Conservation (phyloP, 2,113 vertebrate genomes). For the Hystrix cristata region DNA sequence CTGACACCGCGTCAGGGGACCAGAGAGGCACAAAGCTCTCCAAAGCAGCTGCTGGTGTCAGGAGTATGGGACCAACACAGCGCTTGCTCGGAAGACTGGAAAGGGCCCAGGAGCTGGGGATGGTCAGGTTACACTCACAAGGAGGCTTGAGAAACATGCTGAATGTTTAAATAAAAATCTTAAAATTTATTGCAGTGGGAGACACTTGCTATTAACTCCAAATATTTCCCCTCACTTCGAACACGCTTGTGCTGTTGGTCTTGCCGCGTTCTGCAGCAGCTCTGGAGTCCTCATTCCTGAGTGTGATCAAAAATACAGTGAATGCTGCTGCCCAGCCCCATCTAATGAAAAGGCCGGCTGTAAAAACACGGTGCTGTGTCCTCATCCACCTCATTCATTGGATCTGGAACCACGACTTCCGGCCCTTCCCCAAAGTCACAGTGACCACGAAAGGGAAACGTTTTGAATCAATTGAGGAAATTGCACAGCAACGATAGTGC, state of each 20-base stretch:
- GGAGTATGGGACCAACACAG: fast-evolving
- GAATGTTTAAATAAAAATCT: not conserved
- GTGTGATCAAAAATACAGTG: not conserved
- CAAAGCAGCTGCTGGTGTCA: too few species aligned
- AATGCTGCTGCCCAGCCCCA: not conserved
- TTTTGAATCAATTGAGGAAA: not conserved
- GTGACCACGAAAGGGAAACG: not conserved
- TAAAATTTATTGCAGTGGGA: not conserved
- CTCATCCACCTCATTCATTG: not conserved
- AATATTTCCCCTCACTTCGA: not conserved
- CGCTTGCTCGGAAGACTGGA: not conserved
- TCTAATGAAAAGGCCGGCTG: not conserved
- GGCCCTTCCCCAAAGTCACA: not conserved
- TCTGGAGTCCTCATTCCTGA: not conserved
- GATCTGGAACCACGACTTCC: not conserved
- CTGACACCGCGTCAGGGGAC: not conserved
- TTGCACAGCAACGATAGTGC: not conserved
- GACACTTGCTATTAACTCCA: not conserved
- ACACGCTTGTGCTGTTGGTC: not conserved
- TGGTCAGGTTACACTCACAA: too few species aligned
- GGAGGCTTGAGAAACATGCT: not conserved
- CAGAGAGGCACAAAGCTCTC: not conserved
- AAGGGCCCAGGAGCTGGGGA: fast-evolving
- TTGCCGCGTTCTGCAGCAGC: not conserved
- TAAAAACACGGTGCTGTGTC: not conserved